Base-by-base conservation (phyloP, 2,797 vertebrate genomes). In the Zenarchopterus dispar region DNA sequence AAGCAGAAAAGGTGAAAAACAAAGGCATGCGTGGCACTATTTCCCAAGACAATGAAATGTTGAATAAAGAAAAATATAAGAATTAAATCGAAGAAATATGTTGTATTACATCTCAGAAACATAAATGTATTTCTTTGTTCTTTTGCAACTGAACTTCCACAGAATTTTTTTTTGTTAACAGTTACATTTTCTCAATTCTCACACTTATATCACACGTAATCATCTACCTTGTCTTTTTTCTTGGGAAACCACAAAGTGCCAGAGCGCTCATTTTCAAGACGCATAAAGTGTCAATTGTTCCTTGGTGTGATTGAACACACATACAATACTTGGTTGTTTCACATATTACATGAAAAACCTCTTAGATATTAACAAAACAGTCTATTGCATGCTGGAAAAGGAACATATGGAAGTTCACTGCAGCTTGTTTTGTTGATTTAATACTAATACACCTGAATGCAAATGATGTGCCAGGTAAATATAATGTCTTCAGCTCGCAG, bases 1-100 rank as follows among this genome's bases (percentile, higher is more conserved):
- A 81, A 82, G 70, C 70, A 66, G 66, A 67, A 84, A 51, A 75
- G 77, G 77, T 83, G 73, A 81, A 84, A 82, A 79, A 82, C 69
- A 78, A 79, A 87, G 80, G 63, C 75, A 73, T 82, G 71, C 77
- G 85, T 80, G 79, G 58, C 58, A 46, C 87, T 69, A 85, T 86
- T 88, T 87, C 82, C 85, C 79, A 58, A 72, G 83, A 79, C 56
- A 31, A 49, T 26, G 1, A 78, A 73, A 24, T 24, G 24, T 24
- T n/a, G n/a, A n/a, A n/a, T n/a, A n/a, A n/a, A n/a, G n/a, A n/a
- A n/a, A n/a, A n/a, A n/a, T 28, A 7, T 28, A 28, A 28, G 28
- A 28, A 28, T 28, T 28, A 28, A 28, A 7, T 6, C 5, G 5
- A 28, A 17, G 33, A 70, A 63, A 73, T 57, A 59, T 74, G 23